Percentiles rank a stretch among this genome's conserved stretches.
Conservation (phyloP, 2,797 vertebrate genomes). For the Knipowitschia caucasica region DNA sequence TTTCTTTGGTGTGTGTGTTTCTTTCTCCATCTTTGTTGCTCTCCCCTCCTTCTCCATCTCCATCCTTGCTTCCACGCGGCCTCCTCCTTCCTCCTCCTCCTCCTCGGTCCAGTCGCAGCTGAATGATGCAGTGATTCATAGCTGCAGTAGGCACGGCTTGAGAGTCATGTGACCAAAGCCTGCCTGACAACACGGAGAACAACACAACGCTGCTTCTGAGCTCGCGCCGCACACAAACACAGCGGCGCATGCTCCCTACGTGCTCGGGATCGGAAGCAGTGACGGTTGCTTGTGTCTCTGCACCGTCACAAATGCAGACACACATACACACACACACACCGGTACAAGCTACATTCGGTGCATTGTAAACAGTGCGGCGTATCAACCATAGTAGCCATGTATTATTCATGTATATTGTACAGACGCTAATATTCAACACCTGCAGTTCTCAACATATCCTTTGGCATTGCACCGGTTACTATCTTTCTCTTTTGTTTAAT, state of each 20-base stretch:
- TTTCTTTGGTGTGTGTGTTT: conserved; percentile 12
- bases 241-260: conserved; percentile 25
- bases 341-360: conserved; percentile 19
- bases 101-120: conserved; percentile 57
- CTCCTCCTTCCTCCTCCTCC: too few relatives aligned
- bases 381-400: conserved; percentile 12
- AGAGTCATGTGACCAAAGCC: conserved; percentile 78
- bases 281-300: conserved; percentile 16
- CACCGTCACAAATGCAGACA: conserved; percentile 13
- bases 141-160: conserved; percentile 71
- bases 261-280: conserved; percentile 22
- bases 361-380: conserved; percentile 13
- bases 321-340: conserved; percentile 11
- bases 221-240: conserved; percentile 24
- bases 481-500: conserved; percentile 9
- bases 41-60: conserved; percentile 16
- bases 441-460: conserved; percentile 2
- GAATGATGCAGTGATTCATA: conserved; percentile 74
- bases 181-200: conserved; percentile 80
- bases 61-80: conserved; percentile 27
- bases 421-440: conserved; percentile 18
- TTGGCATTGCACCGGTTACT: conserved; percentile 15
- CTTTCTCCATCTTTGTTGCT: conserved; percentile 8
- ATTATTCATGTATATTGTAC: conserved; percentile 53
- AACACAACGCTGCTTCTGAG: conserved; percentile 47